Evolutionary conservation across 1,140 invertebrate genomes (phyloP).

Genomic region (Lethocerus indicus): DNA sequence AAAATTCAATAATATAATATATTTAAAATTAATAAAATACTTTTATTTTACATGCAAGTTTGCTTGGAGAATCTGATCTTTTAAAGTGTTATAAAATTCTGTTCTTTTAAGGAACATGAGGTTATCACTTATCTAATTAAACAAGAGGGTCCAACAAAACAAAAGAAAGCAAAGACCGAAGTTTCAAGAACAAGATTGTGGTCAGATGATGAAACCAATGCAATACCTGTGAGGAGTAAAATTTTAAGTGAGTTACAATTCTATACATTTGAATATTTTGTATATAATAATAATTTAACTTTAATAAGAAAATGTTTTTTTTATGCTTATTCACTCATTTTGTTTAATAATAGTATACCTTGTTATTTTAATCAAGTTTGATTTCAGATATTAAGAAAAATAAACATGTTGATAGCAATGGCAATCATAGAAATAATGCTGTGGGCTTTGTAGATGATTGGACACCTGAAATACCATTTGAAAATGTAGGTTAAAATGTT

Average conservation of each 20-base stretch:
- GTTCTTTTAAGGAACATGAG: conserved; percentile 43
- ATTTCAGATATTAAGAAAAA: conserved; percentile 6
- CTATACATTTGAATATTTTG: background rate
- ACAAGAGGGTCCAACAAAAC: conserved; percentile 52
- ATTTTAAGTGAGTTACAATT: background rate
- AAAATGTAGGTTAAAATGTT: conserved; percentile 50
- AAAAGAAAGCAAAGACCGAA: conserved; percentile 11
- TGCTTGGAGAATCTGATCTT: too few relatives aligned
- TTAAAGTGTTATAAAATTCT: too few relatives aligned
- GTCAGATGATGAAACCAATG: conserved; percentile 21
- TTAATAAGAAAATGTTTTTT: too few relatives aligned
- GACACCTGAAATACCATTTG: conserved; percentile 82
- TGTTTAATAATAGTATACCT: background rate
- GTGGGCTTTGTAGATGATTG: conserved; percentile 45
- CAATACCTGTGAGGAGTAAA: background rate
- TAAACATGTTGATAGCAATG: conserved; percentile 17
- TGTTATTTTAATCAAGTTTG: background rate
- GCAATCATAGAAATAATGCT: conserved; percentile 17
- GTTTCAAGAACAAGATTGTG: conserved; percentile 19
- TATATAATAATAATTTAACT: too few relatives aligned
- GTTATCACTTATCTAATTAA: conserved; percentile 90
- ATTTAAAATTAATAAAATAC: too few relatives aligned
- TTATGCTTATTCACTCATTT: background rate
- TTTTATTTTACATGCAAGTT: too few relatives aligned
- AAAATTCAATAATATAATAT: too few relatives aligned